Evolutionary conservation across 92 coral and sea anemone genomes (phyloP).

Genomic region (Siderastrea siderea): DNA sequence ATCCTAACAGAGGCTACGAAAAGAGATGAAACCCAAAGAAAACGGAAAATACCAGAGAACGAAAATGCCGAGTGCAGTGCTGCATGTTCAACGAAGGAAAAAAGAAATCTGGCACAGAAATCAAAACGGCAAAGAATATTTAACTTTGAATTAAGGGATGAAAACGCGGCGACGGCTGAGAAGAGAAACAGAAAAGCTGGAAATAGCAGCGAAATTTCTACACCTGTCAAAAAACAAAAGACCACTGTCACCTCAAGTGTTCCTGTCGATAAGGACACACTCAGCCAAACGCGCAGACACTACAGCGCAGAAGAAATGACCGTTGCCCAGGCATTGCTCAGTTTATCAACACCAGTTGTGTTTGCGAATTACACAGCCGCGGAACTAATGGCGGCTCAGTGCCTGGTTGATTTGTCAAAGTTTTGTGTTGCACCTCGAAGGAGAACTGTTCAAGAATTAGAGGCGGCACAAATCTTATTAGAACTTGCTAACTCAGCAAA

Average conservation of each 20-base stretch:
- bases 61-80: neutral
- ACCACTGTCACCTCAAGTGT: neutral
- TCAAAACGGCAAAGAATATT: neutral
- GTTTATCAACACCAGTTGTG: neutral
- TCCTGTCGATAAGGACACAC: neutral
- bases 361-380: neutral
- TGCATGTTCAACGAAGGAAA: neutral
- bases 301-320: constrained; percentile 5
- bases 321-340: constrained; percentile 6
- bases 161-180: neutral
- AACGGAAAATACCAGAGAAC: neutral
- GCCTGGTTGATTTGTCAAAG: neutral
- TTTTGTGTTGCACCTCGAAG: neutral
- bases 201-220: neutral
- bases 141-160: no score
- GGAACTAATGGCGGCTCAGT: neutral
- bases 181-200: neutral
- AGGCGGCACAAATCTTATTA: neutral
- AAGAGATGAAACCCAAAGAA: neutral
- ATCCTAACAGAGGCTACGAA: neutral
- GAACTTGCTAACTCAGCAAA: neutral
- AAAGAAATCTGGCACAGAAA: neutral
- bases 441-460: neutral
- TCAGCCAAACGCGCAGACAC: neutral
- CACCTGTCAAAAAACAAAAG: neutral